A percentile compares a stretch with the other conserved stretches of the same genome.
Conservation (phyloP, 92 coral and sea anemone species). For the Umimayanthus chanpuru region DNA sequence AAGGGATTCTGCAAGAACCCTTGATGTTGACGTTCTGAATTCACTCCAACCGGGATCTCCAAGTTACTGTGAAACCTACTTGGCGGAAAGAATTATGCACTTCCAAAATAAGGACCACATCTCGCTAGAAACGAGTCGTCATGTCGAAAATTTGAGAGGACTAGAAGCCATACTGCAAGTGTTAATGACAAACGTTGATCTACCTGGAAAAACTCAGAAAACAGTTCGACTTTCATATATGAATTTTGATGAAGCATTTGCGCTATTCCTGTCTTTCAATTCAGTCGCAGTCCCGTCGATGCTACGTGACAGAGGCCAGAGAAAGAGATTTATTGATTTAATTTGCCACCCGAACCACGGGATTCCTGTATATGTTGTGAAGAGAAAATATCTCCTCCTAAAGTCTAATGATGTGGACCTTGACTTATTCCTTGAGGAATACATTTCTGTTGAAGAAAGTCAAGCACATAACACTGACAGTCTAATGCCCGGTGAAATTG, state of each 20-base stretch:
- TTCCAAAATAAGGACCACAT: too few species aligned
- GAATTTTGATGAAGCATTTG: conserved; percentile 44
- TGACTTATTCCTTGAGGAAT: conserved; percentile 34
- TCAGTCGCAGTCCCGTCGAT: neutral
- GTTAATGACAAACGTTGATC: neutral
- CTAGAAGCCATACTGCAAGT: conserved; percentile 20
- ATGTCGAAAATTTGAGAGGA: conserved; percentile 12
- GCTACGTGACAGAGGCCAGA: conserved; percentile 23
- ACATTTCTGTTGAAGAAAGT: conserved; percentile 22
- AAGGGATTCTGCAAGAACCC: too few species aligned
- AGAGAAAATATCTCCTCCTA: conserved; percentile 32
- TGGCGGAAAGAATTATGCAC: conserved; percentile 40
- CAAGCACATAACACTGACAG: neutral
- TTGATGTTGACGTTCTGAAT: conserved; percentile 3
- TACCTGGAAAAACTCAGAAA: neutral
- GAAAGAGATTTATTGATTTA: conserved; percentile 26
- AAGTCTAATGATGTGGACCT: conserved; percentile 44
- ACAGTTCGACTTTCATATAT: conserved; percentile 40
- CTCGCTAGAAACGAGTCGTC: neutral
- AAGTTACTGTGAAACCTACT: conserved; percentile 39
- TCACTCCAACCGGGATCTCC: conserved; percentile 35
- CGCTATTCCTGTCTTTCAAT: conserved; percentile 30
- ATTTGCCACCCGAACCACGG: conserved; percentile 49
- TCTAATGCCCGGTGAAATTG: neutral
- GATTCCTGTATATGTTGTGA: conserved; percentile 39